Conservation (phyloP, 2,888 invertebrate genomes). For the Mythimna albipuncta region DNA sequence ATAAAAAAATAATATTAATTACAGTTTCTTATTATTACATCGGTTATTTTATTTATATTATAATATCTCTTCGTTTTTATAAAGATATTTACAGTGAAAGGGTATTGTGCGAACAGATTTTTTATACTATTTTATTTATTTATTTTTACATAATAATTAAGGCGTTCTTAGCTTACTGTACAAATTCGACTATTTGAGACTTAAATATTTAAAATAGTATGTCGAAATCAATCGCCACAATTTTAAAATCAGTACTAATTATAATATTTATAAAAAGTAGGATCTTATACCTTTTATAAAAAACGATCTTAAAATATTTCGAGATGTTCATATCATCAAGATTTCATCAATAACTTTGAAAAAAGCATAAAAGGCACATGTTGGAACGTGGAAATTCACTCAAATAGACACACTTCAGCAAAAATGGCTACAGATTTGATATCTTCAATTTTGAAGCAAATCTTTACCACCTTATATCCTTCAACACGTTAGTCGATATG, state of each 20-base stretch:
- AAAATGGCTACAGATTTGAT: not conserved
- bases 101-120: slow-evolving; percentile 44
- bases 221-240: slow-evolving; percentile 30
- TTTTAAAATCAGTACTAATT: slow-evolving; percentile 53
- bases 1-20: slow-evolving; percentile 42
- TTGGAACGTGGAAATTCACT: not conserved
- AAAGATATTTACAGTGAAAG: slow-evolving; percentile 44
- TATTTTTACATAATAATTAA: not conserved
- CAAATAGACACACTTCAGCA: not conserved
- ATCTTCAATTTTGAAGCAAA: not conserved
- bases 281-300: slow-evolving; percentile 48
- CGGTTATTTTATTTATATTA: slow-evolving; percentile 16
- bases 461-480: not conserved
- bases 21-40: slow-evolving; percentile 38
- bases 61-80: slow-evolving; percentile 27
- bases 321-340: slow-evolving; percentile 31
- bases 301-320: slow-evolving; percentile 55
- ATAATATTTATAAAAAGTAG: slow-evolving; percentile 50
- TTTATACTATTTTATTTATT: slow-evolving; percentile 6
- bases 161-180: slow-evolving; percentile 38
- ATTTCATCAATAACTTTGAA: slow-evolving; percentile 26
- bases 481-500: too few species aligned
- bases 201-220: slow-evolving; percentile 13
- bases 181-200: slow-evolving; percentile 27
- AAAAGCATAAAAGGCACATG: slow-evolving; percentile 37